Evolutionary conservation across 1,140 invertebrate species (phyloP), one percentile per base, ranked within the genome.

Genomic region (Atta cephalotes): DNA sequence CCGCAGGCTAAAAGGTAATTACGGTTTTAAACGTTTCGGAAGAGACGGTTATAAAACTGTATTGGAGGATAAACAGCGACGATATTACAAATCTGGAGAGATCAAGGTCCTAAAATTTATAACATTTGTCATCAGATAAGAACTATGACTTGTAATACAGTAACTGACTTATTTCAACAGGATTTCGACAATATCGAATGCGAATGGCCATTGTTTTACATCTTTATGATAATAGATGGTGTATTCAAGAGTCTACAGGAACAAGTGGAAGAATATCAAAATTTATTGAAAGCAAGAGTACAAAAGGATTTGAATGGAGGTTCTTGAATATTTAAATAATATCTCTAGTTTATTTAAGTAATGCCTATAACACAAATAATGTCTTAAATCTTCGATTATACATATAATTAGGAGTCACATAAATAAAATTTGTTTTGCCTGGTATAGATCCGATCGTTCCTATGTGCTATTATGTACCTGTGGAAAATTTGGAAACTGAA

Each of bases 121-220:
- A 31, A 56, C 2, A 45, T 45, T 45, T 10, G 2, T 45, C 7
- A 6, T 31, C 35, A 39, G 9, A 45, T 45, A 45, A 45, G 39
- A 45, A 45, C 39, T 45, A 45, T 10, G 14, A 45, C 63, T 60
- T 70, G 14, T 70, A 25, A 39, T 28, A 21, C 21, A 71, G 12
- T 58, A 68, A 31, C 0, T 18, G n/a, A 71, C 21, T 21, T 58
- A 12, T 5, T 63, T 65, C 6, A 76, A 91, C 65, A 99, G 96
- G 97, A 99, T 92, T 99, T 99, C 96, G 98, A 99, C 93, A 97
- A 98, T 28, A 97, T 99, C 62, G 99, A 99, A 95, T 98, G 98
- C 93, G 99, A 99, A 95, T 99, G 99, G 99, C 99, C 99, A 0
- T 93, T 99, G 16, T 99, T 99, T 95, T 99, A 97, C 93, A 97